Evolutionary conservation across 2,797 vertebrate genomes (phyloP).

Genomic region (Mormyrops boulengeri): DNA sequence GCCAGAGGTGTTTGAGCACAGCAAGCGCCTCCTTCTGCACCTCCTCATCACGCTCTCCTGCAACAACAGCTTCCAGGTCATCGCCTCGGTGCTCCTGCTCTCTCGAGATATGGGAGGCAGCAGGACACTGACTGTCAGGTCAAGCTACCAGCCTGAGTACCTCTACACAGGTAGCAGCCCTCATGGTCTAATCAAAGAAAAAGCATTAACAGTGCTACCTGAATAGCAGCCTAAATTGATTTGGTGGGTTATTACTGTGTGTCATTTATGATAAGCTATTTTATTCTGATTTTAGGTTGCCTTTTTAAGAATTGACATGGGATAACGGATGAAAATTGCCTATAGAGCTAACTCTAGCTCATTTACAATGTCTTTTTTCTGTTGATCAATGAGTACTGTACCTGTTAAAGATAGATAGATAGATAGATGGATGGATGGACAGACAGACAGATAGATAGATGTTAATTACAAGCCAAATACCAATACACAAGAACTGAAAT

Average conservation of each 20-base stretch:
- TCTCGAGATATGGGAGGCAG: constrained; percentile 88
- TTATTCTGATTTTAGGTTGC: background rate
- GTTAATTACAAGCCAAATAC: background rate
- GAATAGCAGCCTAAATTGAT: background rate
- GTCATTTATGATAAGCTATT: background rate
- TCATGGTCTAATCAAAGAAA: background rate
- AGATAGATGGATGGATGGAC: background rate
- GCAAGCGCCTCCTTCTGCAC: constrained; percentile 89
- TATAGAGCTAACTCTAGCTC: background rate
- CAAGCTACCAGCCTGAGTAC: constrained; percentile 82
- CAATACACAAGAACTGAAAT: background rate
- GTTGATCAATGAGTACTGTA: background rate
- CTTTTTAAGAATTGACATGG: background rate
- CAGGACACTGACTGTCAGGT: constrained; percentile 88
- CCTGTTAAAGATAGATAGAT: background rate
- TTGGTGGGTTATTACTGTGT: background rate
- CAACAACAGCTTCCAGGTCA: constrained; percentile 90
- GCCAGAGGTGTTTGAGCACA: constrained; percentile 96
- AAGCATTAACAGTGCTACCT: background rate
- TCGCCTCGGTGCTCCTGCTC: constrained; percentile 89
- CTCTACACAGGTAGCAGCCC: constrained; percentile 75
- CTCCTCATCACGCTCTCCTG: constrained; percentile 90
- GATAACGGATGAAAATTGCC: background rate
- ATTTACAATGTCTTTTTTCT: background rate
- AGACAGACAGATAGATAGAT: background rate